Evolutionary conservation across 2,113 vertebrate genomes (phyloP).

Genomic region (Chelonoidis abingdonii): DNA sequence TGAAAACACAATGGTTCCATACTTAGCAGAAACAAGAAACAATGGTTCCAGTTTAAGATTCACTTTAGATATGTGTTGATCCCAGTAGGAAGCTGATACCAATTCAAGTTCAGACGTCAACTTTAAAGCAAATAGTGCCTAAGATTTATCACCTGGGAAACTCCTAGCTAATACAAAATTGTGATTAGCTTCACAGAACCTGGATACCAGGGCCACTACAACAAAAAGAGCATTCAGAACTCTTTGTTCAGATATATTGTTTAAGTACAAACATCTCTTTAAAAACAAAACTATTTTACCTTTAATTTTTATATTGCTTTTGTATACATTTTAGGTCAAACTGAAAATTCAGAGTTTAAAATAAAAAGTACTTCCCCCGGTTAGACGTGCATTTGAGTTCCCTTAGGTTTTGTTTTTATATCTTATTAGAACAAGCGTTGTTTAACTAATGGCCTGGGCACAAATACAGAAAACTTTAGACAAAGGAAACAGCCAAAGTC

Average conservation of each 20-base stretch:
- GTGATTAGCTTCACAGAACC: not conserved
- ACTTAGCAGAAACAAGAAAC: not conserved
- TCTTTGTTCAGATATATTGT: not conserved
- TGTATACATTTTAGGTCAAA: not conserved
- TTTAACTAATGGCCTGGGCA: not conserved
- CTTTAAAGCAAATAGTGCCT: not conserved
- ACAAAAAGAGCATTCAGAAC: not conserved
- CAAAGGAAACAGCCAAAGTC: not conserved
- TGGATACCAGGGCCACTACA: not conserved
- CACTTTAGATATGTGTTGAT: not conserved
- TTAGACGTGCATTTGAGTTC: not conserved
- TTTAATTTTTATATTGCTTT: not conserved
- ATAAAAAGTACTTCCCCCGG: not conserved
- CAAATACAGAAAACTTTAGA: not conserved
- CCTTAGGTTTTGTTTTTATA: not conserved
- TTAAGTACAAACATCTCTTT: not conserved
- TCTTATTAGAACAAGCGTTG: not conserved
- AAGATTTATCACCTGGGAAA: not conserved
- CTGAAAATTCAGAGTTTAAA: not conserved
- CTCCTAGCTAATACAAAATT: not conserved
- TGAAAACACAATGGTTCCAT: not conserved
- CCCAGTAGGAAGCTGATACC: not conserved
- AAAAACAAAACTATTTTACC: not conserved
- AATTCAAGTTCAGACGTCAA: not conserved
- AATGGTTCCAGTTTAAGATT: constrained; percentile 6